Evolutionary conservation across 1,140 invertebrate genomes (phyloP), one percentile per base, ranked within the genome.

Genomic region (Dendrolimus kikuchii): DNA sequence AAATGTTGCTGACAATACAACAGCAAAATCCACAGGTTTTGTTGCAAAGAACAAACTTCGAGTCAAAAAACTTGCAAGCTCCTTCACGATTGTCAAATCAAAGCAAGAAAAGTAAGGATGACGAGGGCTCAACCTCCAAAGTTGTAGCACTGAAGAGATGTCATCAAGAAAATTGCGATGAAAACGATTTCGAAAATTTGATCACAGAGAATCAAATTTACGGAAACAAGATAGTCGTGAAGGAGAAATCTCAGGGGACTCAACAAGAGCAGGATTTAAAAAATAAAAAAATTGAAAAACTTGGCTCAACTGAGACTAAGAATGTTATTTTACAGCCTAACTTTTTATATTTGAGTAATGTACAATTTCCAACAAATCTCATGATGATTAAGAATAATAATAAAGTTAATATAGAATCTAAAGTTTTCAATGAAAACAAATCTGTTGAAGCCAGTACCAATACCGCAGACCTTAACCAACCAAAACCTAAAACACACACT

Each of bases 121-220:
- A 82, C 49, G 71, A 76, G 51, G 73, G 64, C 46, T 68, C 66
- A 36, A 68, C 73, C n/a, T 79, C 80, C 38, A 88, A 88, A 72
- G 83, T 87, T 0, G 85, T 87, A 3, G 78, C 85, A 42, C 64
- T 88, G 48, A 87, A 88, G 66, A 57, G 81, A 5, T 64, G 81
- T 38, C 82, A 86, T 59, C 84, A 87, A 66, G 82, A 86, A 36
- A 79, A 84, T 55, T 82, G 72, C 55, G 87, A 88, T 57, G 85
- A 87, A 62, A 86, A 87, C 56, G 87, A 88, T 57, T 88, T 88
- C 62, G 87, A 88, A 62, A 88, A 88, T 68, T 72, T 88, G 55
- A 88, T 88, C 38, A 87, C 87, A 4, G 87, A 88, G 70, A 88
- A 88, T 73, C 87, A 88, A 76, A 88, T 88, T 52, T 88, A 88